Evolutionary conservation across 2,888 invertebrate genomes (phyloP).

Genomic region (Drosophila longiperda): DNA sequence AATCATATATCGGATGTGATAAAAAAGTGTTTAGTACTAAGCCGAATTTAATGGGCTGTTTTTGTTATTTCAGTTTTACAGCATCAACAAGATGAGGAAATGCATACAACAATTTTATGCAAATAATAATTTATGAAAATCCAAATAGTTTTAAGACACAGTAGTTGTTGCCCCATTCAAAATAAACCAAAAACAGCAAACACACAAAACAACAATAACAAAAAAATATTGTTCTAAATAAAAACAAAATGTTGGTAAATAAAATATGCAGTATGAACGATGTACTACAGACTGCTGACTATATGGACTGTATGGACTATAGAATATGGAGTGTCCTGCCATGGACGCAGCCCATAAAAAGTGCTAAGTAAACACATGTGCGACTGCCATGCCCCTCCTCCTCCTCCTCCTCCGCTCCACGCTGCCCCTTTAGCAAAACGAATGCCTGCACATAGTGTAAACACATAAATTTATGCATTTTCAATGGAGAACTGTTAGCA

Average conservation of each 20-base stretch:
- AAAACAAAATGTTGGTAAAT: constrained; percentile 70
- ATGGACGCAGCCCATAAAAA: constrained; percentile 66
- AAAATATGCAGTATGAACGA: constrained; percentile 50
- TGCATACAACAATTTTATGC: constrained; percentile 41
- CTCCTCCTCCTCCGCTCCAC: neutral
- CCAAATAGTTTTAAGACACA: constrained; percentile 56
- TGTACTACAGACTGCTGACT: constrained; percentile 23
- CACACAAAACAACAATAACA: constrained; percentile 54
- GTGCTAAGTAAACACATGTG: constrained; percentile 79
- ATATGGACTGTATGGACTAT: constrained; percentile 29
- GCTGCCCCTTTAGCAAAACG: constrained; percentile 38
- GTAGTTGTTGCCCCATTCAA: constrained; percentile 5
- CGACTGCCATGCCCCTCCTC: constrained; percentile 2
- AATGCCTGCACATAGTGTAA: constrained; percentile 77
- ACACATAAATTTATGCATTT: constrained; percentile 81
- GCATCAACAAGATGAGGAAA: constrained; percentile 22
- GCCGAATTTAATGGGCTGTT: constrained; percentile 61
- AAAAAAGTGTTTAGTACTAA: constrained; percentile 41
- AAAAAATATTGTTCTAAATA: constrained; percentile 60
- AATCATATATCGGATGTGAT: constrained; percentile 28
- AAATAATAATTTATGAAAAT: constrained; percentile 77
- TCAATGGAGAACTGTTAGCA: constrained; percentile 80
- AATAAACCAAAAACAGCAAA: constrained; percentile 29
- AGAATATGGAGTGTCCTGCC: constrained; percentile 31
- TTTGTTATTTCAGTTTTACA: constrained; percentile 24